Evolutionary conservation across 2,797 vertebrate genomes (phyloP), one percentile per base, ranked within the genome.

Genomic region (Cryptoblepharus egeriae): DNA sequence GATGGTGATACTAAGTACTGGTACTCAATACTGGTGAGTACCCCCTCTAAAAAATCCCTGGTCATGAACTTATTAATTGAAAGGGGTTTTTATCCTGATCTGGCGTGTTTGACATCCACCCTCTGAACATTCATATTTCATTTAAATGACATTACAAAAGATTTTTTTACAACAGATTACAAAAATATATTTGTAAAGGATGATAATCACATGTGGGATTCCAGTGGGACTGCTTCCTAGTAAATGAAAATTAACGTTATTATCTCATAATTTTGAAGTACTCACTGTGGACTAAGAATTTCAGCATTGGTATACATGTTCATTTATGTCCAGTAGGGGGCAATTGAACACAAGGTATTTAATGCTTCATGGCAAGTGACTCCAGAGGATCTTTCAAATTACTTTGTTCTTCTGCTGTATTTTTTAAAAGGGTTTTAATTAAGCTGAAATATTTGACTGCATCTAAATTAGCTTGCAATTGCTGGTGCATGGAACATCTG

Each of bases 331-430:
- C 93, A 93, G 85, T 92, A 95, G 93, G 76, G 92, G 93, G 92
- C 93, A 93, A 89, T 90, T 93, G 87, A 95, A 89, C 84, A 89
- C 87, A 93, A 93, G 81, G 5, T 18, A 24, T 77, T 83, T 61
- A 16, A 0, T 60, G n/a, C 81, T 70, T 73, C 2, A 0, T 73
- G 7, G 15, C 24, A 61, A 13, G 45, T 74, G 63, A 39, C 79
- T 74, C 84, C 57, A 77, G 79, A 61, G 80, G n/a, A 65, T 39
- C 42, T n/a, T 1, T 81, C 61, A 52, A 85, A 86, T 67, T 67
- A 49, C 77, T 77, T 49, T 20, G 49, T 77, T 13, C 89, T 39
- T 74, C 28, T 83, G 72, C n/a, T n/a, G n/a, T n/a, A n/a, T 65
- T 12, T 20, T 28, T 76, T 70, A 63, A 64, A 68, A 6, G 16